A percentile compares a stretch with the other conserved stretches of the same genome.
Conservation (phyloP, 2,888 invertebrate species). For the Hemaris fuciformis region DNA sequence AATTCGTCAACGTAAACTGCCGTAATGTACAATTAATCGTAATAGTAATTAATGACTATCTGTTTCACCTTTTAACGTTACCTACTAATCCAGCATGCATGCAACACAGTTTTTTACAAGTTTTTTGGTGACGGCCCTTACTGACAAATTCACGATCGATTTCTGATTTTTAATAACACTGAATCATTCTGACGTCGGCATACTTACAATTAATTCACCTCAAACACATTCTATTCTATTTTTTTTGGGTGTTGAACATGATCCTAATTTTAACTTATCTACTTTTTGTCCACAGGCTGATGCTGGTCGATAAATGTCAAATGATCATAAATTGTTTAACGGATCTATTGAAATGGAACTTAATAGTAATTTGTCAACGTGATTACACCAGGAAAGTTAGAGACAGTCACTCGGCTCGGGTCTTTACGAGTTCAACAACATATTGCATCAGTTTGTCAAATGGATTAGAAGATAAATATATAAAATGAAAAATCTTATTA, state of each 20-base stretch:
- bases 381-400: not conserved
- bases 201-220: not conserved
- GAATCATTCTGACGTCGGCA: not conserved
- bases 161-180: not conserved
- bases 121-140: not conserved
- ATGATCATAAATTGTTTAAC: not conserved
- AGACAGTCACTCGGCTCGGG: not conserved
- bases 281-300: slow-evolving; percentile 44
- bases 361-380: not conserved
- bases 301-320: slow-evolving; percentile 38
- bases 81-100: not conserved
- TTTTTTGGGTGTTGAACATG: not conserved
- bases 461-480: not conserved
- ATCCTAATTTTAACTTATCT: not conserved
- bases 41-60: not conserved
- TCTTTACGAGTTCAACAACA: not conserved
- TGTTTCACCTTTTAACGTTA: not conserved
- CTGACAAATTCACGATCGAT: not conserved
- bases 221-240: not conserved
- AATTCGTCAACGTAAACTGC: not conserved
- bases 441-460: not conserved
- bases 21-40: not conserved
- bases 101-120: not conserved
- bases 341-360: not conserved
- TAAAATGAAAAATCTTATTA: slow-evolving; percentile 29